A percentile compares a stretch with the other conserved stretches of the same genome.
These are phyloP conservation scores for Microplitis manilae DNA, from an alignment of 2,888 invertebrate genomes.

Conservation along the genomic window DNA sequence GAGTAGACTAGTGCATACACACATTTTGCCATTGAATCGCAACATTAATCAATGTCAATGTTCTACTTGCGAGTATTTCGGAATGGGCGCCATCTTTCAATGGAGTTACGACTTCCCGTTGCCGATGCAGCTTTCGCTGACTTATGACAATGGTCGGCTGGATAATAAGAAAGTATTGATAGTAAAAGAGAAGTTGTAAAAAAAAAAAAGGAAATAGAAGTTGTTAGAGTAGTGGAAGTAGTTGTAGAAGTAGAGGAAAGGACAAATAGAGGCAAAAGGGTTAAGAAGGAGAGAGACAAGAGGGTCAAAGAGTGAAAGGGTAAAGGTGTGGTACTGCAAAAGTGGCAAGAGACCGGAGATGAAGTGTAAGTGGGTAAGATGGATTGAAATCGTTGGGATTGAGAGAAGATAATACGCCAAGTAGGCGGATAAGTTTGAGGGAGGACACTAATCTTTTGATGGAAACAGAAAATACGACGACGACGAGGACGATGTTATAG, in stretches of 20 bases:
- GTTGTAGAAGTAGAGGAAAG: background rate
- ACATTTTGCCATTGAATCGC: slow-evolving; percentile 55
- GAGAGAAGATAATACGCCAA: slow-evolving; percentile 21
- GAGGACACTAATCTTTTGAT: slow-evolving; percentile 41
- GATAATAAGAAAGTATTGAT: slow-evolving; percentile 18
- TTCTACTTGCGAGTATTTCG: slow-evolving; percentile 25
- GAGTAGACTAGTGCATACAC: slow-evolving; percentile 18
- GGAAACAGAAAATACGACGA: slow-evolving; percentile 20
- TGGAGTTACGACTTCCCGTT: slow-evolving; percentile 41
- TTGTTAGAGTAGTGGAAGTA: background rate
- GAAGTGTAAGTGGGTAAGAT: slow-evolving; percentile 9
- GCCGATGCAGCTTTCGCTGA: slow-evolving; percentile 36
- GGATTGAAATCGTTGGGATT: slow-evolving; percentile 21
- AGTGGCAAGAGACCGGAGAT: slow-evolving; percentile 7
- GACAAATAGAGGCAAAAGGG: background rate
- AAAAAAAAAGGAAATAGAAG: background rate
- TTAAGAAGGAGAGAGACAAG: background rate
- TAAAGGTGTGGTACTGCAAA: background rate
- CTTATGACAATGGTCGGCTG: slow-evolving; percentile 38
- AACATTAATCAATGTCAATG: slow-evolving; percentile 59
- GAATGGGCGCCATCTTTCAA: slow-evolving; percentile 27
- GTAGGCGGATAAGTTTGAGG: slow-evolving; percentile 28
- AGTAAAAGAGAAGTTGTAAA: background rate
- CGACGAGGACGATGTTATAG: background rate
- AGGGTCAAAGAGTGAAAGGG: slow-evolving; percentile 1